Evolutionary conservation across 2,113 vertebrate species (phyloP), one percentile per base, ranked within the genome.

Genomic region (Mola mola): DNA sequence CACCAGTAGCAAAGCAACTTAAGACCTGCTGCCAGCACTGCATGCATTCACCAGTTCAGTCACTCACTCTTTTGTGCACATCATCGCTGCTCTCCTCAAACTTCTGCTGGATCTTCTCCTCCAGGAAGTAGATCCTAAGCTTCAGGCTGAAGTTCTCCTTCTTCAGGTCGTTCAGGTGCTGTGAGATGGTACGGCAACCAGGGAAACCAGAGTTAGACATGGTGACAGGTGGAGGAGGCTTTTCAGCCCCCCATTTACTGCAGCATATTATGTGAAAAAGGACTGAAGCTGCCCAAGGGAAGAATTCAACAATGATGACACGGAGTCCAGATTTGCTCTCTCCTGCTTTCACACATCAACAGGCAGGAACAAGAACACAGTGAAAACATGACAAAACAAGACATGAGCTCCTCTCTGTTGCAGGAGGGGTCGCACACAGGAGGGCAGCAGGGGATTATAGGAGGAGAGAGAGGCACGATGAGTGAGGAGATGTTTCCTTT

Each of bases 71-170:
- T 74, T 58, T 93, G 91, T 96, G 93, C 73, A 98, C 84, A 37
- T 94, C 93, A 0, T 97, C 93, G 16, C 69, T 85, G 87, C 92
- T 93, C 77, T 89, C 92, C 83, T 98, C 94, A 49, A 94, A 94
- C 86, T 95, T 97, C 88, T 95, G 94, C 70, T 98, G 96, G 90
- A 98, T 92, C 22, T 91, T 93, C 83, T 98, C 97, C 86, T 98
- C 97, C 92, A 98, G 91, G 88, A 98, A 98, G 87, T 98, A 98
- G 89, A 98, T 98, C 86, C 97, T 88, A 50, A 98, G 92, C 88
- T 98, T 98, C 82, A 98, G 93, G 91, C 96, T 98, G 95, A 98
- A 98, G 91, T 98, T 98, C 92, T 98, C 97, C 88, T 98, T 98
- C 91, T 98, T 98, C 88, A 98, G 92, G 93, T 98, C 96, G 48